Evolutionary conservation across 2,113 vertebrate species (phyloP).

Genomic region (Ibidorhyncha struthersii): DNA sequence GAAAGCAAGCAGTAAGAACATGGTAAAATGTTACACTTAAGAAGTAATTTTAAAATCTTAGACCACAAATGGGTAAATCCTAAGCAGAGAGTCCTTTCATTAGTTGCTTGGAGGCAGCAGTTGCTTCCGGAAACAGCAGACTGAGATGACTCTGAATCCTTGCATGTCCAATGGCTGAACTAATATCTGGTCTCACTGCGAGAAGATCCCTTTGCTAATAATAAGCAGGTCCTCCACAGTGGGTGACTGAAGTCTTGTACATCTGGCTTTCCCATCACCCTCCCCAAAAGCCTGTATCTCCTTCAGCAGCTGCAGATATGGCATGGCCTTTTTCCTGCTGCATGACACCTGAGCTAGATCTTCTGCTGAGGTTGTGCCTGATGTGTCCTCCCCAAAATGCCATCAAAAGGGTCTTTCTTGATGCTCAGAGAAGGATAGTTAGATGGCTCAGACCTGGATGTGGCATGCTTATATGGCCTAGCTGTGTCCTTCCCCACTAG

Average conservation of each 20-base stretch:
- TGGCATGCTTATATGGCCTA: fast-evolving
- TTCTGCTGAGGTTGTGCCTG: not conserved
- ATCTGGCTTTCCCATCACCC: not conserved
- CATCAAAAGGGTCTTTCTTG: not conserved
- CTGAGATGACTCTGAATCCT: not conserved
- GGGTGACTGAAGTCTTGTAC: not conserved
- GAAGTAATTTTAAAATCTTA: not conserved
- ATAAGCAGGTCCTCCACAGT: not conserved
- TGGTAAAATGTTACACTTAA: not conserved
- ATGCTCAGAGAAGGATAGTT: not conserved
- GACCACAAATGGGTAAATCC: not conserved
- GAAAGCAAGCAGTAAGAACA: not conserved
- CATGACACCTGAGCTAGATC: not conserved
- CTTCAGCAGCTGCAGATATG: not conserved
- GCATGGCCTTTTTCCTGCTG: not conserved
- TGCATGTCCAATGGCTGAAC: not conserved
- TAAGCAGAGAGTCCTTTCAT: not conserved
- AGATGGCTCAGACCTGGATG: not conserved
- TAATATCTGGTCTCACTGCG: not conserved
- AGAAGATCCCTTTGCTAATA: not conserved
- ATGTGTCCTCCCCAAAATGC: not conserved
- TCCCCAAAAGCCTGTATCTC: not conserved
- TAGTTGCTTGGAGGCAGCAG: not conserved
- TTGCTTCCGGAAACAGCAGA: not conserved
- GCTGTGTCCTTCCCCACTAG: not conserved